Base-by-base conservation (phyloP, 1,140 invertebrate genomes). In the Drosophila elegans region DNA sequence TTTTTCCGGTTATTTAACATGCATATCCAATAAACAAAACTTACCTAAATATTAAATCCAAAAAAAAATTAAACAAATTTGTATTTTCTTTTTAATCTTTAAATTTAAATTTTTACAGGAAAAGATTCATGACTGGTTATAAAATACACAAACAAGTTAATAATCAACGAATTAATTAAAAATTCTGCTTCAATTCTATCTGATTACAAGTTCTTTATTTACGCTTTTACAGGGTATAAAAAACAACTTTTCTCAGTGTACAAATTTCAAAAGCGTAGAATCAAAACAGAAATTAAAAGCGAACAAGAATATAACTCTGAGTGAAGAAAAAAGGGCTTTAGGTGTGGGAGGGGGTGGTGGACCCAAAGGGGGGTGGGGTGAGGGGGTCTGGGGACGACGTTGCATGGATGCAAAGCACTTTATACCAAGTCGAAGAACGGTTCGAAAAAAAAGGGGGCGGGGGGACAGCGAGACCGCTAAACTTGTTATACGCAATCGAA, bases 401-500 rank as follows among this genome's bases (percentile, higher is more conserved):
- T 78, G 79, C 75, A 79, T 88, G 82, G 83, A 82, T 88, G 83
- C 79, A 76, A 88, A 88, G 80, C 84, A 88, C 83, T 79, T 76
- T 88, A 63, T 86, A 74, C 48, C 16, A 79, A 80, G 59, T 60
- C 62, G 51, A 82, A 88, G 67, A 80, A 71, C 84, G 53, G 73
- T 48, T 73, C 49, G 27, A 49, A 52, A 46, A 64, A 49, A n/a
- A 7, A 45, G 25, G 16, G 21, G 12, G 51, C 52, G 42, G 21
- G 44, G 46, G 55, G 32, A 4, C 12, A 41, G 63, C 63, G 44
- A 53, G 56, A 55, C 79, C 74, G 72, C 72, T 80, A 88, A 88
- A 88, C 84, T 88, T 88, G 83, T 88, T 88, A 88, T 88, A 88
- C 84, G 84, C 83, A 89, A 88, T 88, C 84, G 76, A 88, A 89